These are phyloP conservation scores for Lasius fuliginosus DNA, from an alignment of 2,888 invertebrate species.

Conservation along the genomic window DNA sequence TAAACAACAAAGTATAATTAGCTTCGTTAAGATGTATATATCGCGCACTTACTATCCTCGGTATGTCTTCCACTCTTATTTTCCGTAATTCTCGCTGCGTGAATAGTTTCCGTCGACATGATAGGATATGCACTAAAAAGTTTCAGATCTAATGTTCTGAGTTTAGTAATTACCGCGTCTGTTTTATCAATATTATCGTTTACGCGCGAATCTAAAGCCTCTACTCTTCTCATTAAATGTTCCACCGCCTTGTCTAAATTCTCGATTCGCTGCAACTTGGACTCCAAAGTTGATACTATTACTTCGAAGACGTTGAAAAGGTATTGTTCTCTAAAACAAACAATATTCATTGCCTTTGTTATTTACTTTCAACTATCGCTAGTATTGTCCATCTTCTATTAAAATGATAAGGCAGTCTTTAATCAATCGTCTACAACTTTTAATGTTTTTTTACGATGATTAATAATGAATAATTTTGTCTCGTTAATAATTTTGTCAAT, in stretches of 20 bases:
- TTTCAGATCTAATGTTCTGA: conserved; percentile 92
- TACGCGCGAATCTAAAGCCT: conserved; percentile 93
- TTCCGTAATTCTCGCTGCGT: conserved; percentile 75
- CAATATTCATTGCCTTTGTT: conserved; percentile 20
- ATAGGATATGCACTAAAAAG: conserved; percentile 89
- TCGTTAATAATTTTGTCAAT: not conserved
- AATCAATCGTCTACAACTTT: not conserved
- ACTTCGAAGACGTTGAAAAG: conserved; percentile 96
- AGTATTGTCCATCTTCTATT: not conserved
- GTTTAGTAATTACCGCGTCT: conserved; percentile 93
- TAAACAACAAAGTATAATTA: not conserved
- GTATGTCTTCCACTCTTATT: conserved; percentile 76
- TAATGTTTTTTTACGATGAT: not conserved
- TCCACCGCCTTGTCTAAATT: conserved; percentile 96
- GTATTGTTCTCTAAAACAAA: conserved; percentile 92
- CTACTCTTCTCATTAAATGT: conserved; percentile 94
- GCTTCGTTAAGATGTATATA: not conserved
- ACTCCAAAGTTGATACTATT: conserved; percentile 95
- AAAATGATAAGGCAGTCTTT: not conserved
- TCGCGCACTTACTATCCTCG: conserved; percentile 75
- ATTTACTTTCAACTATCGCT: not conserved
- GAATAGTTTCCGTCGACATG: conserved; percentile 84
- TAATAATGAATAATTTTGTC: not conserved
- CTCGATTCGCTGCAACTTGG: conserved; percentile 95
- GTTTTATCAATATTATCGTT: conserved; percentile 95